These are phyloP conservation scores for Dione vanillae DNA, from an alignment of 2,888 invertebrate genomes.

Conservation along the genomic window DNA sequence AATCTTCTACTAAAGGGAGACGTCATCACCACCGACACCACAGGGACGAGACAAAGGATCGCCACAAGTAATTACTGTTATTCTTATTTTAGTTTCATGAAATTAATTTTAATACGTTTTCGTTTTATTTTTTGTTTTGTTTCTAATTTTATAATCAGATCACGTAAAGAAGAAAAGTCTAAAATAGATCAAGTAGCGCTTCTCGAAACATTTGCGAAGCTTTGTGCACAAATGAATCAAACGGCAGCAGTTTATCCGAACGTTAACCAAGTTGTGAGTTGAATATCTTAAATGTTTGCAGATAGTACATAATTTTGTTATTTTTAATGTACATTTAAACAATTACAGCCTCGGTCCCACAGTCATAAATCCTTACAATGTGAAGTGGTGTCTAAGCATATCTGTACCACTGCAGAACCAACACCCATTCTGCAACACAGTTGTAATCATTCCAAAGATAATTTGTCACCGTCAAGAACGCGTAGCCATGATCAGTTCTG, in stretches of 20 bases:
- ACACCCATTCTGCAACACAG: constrained; percentile 56
- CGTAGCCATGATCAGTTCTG: constrained; percentile 65
- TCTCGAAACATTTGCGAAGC: constrained; percentile 72
- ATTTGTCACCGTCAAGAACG: constrained; percentile 56
- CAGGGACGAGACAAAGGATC: constrained; percentile 59
- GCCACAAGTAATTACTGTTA: constrained; percentile 48
- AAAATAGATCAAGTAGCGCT: constrained; percentile 61
- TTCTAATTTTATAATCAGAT: constrained; percentile 46
- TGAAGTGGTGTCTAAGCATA: constrained; percentile 58
- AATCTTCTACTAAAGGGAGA: constrained; percentile 45
- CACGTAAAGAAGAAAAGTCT: constrained; percentile 53
- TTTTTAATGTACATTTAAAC: too few relatives aligned
- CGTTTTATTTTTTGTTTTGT: neutral
- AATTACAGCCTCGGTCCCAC: constrained; percentile 63
- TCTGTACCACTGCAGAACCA: constrained; percentile 56
- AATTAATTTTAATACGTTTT: neutral
- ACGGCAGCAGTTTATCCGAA: constrained; percentile 51
- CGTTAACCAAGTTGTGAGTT: constrained; percentile 56
- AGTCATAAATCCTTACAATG: constrained; percentile 78
- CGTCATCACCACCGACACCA: constrained; percentile 59
- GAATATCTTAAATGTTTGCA: neutral
- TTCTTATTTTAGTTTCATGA: neutral
- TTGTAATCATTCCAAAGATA: constrained; percentile 58
- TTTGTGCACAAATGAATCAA: constrained; percentile 67
- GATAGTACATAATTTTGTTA: neutral